Evolutionary conservation across 1,140 invertebrate species (phyloP), one percentile per base, ranked within the genome.

Genomic region (Orchesella cincta): DNA sequence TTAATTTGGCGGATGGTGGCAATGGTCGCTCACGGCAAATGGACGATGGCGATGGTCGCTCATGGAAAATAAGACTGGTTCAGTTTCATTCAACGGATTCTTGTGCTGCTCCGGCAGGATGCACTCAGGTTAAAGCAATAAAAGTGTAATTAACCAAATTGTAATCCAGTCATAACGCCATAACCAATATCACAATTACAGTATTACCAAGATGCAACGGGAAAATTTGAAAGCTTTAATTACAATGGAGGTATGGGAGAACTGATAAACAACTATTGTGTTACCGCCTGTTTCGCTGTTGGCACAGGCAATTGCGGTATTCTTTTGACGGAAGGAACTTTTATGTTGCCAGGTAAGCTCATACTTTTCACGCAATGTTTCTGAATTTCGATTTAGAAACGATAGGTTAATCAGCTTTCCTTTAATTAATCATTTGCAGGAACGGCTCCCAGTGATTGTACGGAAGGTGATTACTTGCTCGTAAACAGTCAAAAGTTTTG

Each of bases 61-160:
- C 76, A 0, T 93, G 91, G 84, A 89, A 90, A 78, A 90, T 93
- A 52, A 88, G 89, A 85, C 86, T 93, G 51, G 86, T 86, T 35
- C 90, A 90, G 82, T 83, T 90, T 57, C 84, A 83, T 29, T 80
- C 79, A 74, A 80, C 34, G 75, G 83, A 87, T 64, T 85, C 87
- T 0, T 87, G 89, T 23, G 77, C 85, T 76, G 90, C 88, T 33
- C 86, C 88, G 16, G 82, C 82, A 26, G 87, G 90, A 77, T 94
- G 93, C 82, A 28, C 2, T 26, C 79, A 80, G 71, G 81, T 82
- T 76, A n/a, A 18, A n/a, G 54, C 5, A 71, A 34, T 12, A 71
- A 8, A 26, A 64, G 23, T 64, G 34, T 12, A n/a, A n/a, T n/a
- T n/a, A n/a, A n/a, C n/a, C n/a, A n/a, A n/a, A n/a, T n/a, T n/a